Evolutionary conservation across 2,113 vertebrate genomes (phyloP).

Genomic region (Sinocyclocheilus anophthalmus): DNA sequence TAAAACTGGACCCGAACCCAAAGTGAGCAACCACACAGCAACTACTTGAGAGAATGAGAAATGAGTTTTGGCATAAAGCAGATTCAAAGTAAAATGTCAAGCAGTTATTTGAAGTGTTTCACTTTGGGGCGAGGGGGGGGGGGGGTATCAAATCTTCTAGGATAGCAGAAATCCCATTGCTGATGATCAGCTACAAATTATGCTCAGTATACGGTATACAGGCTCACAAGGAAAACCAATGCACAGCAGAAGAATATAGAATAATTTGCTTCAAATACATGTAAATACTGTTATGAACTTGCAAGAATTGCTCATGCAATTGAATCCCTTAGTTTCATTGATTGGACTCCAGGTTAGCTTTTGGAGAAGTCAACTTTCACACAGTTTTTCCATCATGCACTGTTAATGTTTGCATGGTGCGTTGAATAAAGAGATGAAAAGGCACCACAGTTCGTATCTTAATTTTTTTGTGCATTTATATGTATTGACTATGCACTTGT

Average conservation of each 20-base stretch:
- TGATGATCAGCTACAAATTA: neutral
- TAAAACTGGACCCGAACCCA: constrained; percentile 62
- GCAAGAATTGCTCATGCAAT: neutral
- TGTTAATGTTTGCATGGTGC: neutral
- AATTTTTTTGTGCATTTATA: neutral
- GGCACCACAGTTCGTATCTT: neutral
- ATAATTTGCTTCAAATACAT: neutral
- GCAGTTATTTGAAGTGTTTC: neutral
- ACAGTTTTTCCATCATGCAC: neutral
- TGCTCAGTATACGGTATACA: neutral
- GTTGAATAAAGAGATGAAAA: neutral
- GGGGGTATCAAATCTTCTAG: neutral
- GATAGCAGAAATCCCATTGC: neutral
- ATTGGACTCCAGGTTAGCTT: too few species aligned
- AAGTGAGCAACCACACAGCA: constrained; percentile 24
- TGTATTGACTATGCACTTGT: neutral
- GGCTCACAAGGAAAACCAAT: neutral
- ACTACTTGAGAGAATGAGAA: constrained; percentile 38
- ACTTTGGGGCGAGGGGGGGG: neutral
- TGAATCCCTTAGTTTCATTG: neutral
- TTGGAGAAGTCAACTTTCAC: neutral
- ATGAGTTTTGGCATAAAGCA: constrained; percentile 17
- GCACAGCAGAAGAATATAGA: neutral
- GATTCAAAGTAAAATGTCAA: constrained; percentile 1
- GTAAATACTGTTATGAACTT: neutral